Conservation (phyloP, 2,888 invertebrate species). For the Suillia variegata region DNA sequence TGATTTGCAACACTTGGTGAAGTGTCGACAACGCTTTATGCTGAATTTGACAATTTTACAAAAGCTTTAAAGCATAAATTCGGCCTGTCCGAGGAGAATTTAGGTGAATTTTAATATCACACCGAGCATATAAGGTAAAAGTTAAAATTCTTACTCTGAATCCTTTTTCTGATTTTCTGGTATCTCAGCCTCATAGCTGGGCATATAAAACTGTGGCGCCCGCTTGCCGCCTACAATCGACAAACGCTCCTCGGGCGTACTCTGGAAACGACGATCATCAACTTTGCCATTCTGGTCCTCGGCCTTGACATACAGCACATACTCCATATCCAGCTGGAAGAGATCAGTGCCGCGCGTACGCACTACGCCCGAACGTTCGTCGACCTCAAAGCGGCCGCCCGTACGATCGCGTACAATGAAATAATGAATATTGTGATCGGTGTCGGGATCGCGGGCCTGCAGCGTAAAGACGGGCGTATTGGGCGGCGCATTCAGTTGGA, state of each 20-base stretch:
- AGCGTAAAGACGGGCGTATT: constrained; percentile 97
- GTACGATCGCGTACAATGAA: constrained; percentile 93
- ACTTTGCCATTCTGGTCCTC: constrained; percentile 93
- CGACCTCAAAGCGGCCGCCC: constrained; percentile 80
- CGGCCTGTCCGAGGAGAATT: constrained; percentile 15
- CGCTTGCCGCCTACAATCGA: constrained; percentile 97
- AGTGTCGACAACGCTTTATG: too few species aligned
- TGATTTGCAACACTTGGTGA: too few species aligned
- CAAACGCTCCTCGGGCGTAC: constrained; percentile 87
- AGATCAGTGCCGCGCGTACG: constrained; percentile 89
- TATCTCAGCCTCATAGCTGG: constrained; percentile 92
- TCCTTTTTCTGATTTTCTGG: constrained; percentile 97
- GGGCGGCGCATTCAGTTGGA: constrained; percentile 92
- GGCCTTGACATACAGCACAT: constrained; percentile 93
- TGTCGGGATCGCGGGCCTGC: constrained; percentile 95
- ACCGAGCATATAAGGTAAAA: constrained; percentile 35
- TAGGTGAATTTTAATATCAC: constrained; percentile 5
- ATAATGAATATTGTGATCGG: constrained; percentile 94
- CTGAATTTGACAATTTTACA: too few species aligned
- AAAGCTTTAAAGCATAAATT: too few species aligned
- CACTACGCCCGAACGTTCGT: constrained; percentile 90
- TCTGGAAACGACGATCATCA: constrained; percentile 88
- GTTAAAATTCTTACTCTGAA: constrained; percentile 96
- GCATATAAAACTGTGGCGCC: constrained; percentile 96
- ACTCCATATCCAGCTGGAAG: constrained; percentile 94